These are phyloP conservation scores for Tiliqua scincoides DNA, from an alignment of 2,113 vertebrate species.

Conservation along the genomic window DNA sequence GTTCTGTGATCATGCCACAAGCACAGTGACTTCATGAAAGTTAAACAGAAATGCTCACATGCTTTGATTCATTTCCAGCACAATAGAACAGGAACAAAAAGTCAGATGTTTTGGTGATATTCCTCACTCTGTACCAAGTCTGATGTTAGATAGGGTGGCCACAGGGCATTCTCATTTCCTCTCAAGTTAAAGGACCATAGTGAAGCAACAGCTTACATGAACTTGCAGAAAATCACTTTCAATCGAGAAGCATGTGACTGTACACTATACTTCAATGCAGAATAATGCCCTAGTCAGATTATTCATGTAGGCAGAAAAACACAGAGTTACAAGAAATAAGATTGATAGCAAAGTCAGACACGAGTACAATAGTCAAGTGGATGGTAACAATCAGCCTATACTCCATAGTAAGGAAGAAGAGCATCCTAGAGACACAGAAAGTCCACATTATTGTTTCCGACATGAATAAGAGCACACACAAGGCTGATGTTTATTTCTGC, in stretches of 20 bases:
- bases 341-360: slow-evolving; percentile 51
- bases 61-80: slow-evolving; percentile 19
- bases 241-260: slow-evolving; percentile 26
- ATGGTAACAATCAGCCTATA: slow-evolving; percentile 49
- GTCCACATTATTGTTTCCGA: slow-evolving; percentile 19
- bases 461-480: neutral
- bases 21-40: slow-evolving; percentile 16
- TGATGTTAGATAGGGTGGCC: slow-evolving; percentile 39
- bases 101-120: slow-evolving; percentile 36
- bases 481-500: slow-evolving; percentile 22
- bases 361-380: slow-evolving; percentile 30
- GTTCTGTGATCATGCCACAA: neutral
- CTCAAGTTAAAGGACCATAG: slow-evolving; percentile 46
- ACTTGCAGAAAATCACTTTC: slow-evolving; percentile 42
- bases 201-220: slow-evolving; percentile 44
- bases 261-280: slow-evolving; percentile 28
- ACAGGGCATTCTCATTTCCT: slow-evolving; percentile 46
- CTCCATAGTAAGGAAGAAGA: slow-evolving; percentile 29
- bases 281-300: slow-evolving; percentile 42
- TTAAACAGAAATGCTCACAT: slow-evolving; percentile 40
- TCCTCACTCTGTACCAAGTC: slow-evolving; percentile 5
- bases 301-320: slow-evolving; percentile 32
- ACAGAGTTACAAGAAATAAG: slow-evolving; percentile 45
- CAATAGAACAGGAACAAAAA: slow-evolving; percentile 19
- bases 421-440: slow-evolving; percentile 25